phyloP scores from a whole-genome alignment of 2,888 invertebrate species.

The Synanthedon formicaeformis region DNA sequence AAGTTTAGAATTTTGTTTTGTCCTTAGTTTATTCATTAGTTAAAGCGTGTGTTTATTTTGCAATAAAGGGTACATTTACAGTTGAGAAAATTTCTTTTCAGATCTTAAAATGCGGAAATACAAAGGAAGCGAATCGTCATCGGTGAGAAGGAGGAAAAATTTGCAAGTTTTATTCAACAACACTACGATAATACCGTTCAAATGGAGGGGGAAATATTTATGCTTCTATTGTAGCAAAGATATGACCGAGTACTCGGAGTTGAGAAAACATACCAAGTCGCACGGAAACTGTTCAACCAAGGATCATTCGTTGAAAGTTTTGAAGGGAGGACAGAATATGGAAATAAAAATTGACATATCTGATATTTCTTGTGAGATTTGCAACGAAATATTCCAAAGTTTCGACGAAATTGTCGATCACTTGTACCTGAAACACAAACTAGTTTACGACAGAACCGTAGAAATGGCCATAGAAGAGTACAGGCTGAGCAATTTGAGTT shows the following conservation, averaged over 20 bases:
- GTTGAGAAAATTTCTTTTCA: slow-evolving; percentile 50
- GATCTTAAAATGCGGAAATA: slow-evolving; percentile 43
- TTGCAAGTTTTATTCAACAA: slow-evolving; percentile 59
- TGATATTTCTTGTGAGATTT: slow-evolving; percentile 42
- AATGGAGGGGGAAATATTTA: slow-evolving; percentile 60
- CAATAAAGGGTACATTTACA: slow-evolving; percentile 58
- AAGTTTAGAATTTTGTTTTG: background rate
- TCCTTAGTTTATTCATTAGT: background rate
- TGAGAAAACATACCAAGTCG: slow-evolving; percentile 45
- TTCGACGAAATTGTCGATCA: slow-evolving; percentile 40
- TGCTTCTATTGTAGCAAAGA: slow-evolving; percentile 61
- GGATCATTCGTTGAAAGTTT: slow-evolving; percentile 51
- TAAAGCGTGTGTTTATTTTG: background rate
- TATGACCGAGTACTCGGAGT: slow-evolving; percentile 35
- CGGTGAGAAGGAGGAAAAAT: slow-evolving; percentile 52
- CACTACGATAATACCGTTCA: slow-evolving; percentile 56
- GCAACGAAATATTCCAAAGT: slow-evolving; percentile 26
- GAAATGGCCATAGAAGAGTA: slow-evolving; percentile 60
- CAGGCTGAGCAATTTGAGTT: slow-evolving; percentile 39
- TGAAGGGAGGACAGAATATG: slow-evolving; percentile 59
- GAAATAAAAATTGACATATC: slow-evolving; percentile 60
- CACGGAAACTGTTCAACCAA: slow-evolving; percentile 49
- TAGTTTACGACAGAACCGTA: slow-evolving; percentile 43
- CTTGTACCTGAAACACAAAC: slow-evolving; percentile 35
- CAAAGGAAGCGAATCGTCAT: slow-evolving; percentile 47